phyloP scores from a whole-genome alignment of 2,113 vertebrate genomes.

The Rhabdornis inornatus region DNA sequence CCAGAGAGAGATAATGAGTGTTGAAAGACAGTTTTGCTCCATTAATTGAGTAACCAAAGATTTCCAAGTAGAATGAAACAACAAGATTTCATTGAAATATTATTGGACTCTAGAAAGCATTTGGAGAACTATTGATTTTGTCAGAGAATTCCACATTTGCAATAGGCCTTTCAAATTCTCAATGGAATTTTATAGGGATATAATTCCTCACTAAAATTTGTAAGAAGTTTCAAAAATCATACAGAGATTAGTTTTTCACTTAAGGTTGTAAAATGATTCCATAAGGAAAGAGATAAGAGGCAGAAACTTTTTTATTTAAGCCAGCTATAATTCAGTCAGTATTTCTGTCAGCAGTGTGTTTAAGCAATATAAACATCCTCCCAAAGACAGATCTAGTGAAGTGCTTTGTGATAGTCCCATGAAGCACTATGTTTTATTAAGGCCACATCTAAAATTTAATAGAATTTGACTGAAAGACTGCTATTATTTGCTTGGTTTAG shows the following conservation, averaged over 20 bases:
- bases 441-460: background rate
- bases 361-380: background rate
- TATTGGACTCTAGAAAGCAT: fast-evolving
- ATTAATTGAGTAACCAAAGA: background rate
- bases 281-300: background rate
- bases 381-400: background rate
- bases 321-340: background rate
- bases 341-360: background rate
- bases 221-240: background rate
- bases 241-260: background rate
- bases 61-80: background rate
- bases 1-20: background rate
- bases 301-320: background rate
- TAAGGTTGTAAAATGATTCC: background rate
- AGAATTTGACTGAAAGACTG: background rate
- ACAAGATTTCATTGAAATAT: background rate
- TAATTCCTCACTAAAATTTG: background rate
- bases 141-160: background rate
- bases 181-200: background rate
- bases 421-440: background rate
- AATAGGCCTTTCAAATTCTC: background rate
- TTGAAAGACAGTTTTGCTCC: background rate
- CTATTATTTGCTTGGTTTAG: background rate
- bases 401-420: background rate
- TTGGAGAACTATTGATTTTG: background rate